Evolutionary conservation across 2,113 vertebrate genomes (phyloP).

Genomic region (Calidris pygmaea): DNA sequence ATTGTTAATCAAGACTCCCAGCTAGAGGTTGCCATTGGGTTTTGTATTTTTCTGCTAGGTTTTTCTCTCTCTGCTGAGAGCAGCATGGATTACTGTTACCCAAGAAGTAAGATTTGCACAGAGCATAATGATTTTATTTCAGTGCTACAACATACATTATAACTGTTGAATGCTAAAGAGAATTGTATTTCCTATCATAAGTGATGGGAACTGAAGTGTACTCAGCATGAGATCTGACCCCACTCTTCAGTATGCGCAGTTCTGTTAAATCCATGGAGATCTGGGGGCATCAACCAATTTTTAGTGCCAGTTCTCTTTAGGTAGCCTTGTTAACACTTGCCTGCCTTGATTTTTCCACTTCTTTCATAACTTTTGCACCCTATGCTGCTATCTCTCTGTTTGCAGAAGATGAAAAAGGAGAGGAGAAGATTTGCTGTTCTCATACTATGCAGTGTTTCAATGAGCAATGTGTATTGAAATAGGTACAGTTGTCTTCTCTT

Average conservation of each 20-base stretch:
- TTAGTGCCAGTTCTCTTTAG: not conserved
- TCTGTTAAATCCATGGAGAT: not conserved
- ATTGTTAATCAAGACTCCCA: not conserved
- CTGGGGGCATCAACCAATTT: not conserved
- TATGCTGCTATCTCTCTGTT: not conserved
- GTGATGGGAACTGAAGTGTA: not conserved
- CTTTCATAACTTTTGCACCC: not conserved
- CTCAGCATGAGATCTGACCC: not conserved
- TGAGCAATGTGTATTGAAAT: not conserved
- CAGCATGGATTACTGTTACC: not conserved
- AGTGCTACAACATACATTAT: not conserved
- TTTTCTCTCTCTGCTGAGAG: not conserved
- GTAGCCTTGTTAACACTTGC: not conserved
- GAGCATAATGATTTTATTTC: not conserved
- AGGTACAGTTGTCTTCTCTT: not conserved
- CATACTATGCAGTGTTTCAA: not conserved
- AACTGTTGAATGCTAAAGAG: not conserved
- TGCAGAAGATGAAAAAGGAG: not conserved
- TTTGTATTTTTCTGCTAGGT: not conserved
- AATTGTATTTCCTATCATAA: not conserved
- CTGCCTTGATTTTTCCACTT: not conserved
- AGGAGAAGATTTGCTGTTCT: not conserved
- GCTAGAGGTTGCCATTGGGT: not conserved
- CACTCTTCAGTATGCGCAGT: not conserved
- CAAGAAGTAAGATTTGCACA: not conserved